Evolutionary conservation across 2,888 invertebrate species (phyloP).

Genomic region (Sceliomorpha sp.): DNA sequence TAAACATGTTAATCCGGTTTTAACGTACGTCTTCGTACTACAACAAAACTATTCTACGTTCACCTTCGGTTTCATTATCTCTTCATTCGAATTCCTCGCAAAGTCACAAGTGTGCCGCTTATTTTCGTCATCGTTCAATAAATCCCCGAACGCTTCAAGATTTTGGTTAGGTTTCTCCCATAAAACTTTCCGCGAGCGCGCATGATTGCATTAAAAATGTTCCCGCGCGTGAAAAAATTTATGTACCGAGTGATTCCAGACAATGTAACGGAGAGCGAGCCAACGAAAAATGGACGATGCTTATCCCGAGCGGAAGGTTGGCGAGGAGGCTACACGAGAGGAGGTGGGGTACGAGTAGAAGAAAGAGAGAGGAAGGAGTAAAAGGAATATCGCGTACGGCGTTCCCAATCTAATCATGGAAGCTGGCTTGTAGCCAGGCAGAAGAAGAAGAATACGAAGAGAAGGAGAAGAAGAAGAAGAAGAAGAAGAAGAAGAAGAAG

Average conservation of each 20-base stretch:
- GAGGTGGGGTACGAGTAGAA: slow-evolving; percentile 39
- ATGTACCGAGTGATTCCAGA: slow-evolving; percentile 46
- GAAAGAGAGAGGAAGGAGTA: slow-evolving; percentile 26
- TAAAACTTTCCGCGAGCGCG: slow-evolving; percentile 37
- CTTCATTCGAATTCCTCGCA: slow-evolving; percentile 9
- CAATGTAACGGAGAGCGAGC: slow-evolving; percentile 44
- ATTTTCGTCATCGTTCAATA: slow-evolving; percentile 22
- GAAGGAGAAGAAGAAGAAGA: too few relatives aligned
- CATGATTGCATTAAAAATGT: slow-evolving; percentile 45
- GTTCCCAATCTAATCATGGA: slow-evolving; percentile 70
- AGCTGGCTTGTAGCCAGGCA: slow-evolving; percentile 62
- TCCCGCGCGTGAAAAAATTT: slow-evolving; percentile 38
- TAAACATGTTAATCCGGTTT: too few relatives aligned
- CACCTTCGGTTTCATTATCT: neutral
- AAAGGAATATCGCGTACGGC: slow-evolving; percentile 52
- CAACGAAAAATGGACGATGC: slow-evolving; percentile 59
- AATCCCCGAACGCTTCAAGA: slow-evolving; percentile 36
- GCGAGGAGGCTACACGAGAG: slow-evolving; percentile 12
- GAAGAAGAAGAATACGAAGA: too few relatives aligned
- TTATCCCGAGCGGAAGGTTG: slow-evolving; percentile 33
- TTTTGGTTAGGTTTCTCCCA: slow-evolving; percentile 29
- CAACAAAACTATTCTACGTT: too few relatives aligned
- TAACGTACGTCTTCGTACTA: too few relatives aligned
- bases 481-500: too few relatives aligned
- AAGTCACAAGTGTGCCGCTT: slow-evolving; percentile 8